These are phyloP conservation scores for Anaspis maculata DNA, from an alignment of 2,888 invertebrate species.

Conservation along the genomic window DNA sequence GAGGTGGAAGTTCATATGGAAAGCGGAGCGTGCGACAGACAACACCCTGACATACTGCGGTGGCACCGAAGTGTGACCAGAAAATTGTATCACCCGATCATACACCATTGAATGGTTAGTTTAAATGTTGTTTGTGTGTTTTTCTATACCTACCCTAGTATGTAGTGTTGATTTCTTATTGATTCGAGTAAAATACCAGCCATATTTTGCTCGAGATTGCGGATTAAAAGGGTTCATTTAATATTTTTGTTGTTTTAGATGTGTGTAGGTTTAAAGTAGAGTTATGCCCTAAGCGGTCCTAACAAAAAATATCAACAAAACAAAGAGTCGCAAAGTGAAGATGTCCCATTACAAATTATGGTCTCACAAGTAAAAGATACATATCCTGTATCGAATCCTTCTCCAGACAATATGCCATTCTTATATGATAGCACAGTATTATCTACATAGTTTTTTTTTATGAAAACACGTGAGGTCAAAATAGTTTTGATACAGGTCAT, in stretches of 20 bases:
- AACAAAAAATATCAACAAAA: no score
- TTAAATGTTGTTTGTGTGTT: slow-evolving; percentile 19
- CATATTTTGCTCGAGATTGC: slow-evolving; percentile 16
- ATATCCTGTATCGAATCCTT: no score
- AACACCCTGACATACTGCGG: slow-evolving; percentile 43
- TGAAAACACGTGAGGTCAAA: no score
- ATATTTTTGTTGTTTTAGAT: slow-evolving; percentile 6
- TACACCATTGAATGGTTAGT: slow-evolving; percentile 43
- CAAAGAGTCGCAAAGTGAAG: no score
- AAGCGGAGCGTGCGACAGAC: slow-evolving; percentile 42
- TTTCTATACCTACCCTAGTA: no score
- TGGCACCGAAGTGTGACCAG: slow-evolving; percentile 48
- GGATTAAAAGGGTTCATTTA: slow-evolving; percentile 14
- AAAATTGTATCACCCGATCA: slow-evolving; percentile 29
- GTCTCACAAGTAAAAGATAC: no score
- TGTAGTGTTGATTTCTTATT: slow-evolving; percentile 10
- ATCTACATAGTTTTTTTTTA: no score
- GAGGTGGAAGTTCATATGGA: slow-evolving; percentile 45
- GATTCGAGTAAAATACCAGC: slow-evolving; percentile 19
- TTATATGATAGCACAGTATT: no score
- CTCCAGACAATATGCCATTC: no score
- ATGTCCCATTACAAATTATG: no score
- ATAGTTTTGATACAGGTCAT: no score
- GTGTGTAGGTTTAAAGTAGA: background rate
- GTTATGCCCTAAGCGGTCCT: background rate